phyloP scores from a whole-genome alignment of 2,113 vertebrate species.

The Dipodomys stephensi region DNA sequence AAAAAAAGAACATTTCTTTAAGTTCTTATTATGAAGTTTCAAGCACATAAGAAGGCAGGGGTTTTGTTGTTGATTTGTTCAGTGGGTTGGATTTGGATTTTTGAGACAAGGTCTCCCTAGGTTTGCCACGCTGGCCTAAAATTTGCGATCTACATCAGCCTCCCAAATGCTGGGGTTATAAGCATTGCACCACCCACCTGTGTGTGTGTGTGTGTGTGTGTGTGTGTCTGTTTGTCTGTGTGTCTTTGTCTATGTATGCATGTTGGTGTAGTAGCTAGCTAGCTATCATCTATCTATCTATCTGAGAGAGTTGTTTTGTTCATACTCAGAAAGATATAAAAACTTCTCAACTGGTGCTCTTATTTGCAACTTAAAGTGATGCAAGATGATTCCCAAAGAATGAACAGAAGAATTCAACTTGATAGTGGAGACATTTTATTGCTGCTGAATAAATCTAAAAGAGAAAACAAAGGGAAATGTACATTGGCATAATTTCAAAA shows the following conservation, averaged over 20 bases:
- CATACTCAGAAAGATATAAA: background rate
- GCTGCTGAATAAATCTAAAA: conserved; percentile 37
- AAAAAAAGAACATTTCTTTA: background rate
- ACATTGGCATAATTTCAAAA: background rate
- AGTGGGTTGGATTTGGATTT: no score
- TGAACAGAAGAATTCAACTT: conserved; percentile 2
- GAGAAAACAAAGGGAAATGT: conserved; percentile 46
- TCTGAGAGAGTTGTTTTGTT: background rate
- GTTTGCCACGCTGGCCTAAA: no score
- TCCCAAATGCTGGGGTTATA: no score
- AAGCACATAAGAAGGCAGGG: background rate
- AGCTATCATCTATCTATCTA: no score
- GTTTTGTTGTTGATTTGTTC: no score
- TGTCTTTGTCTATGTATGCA: no score
- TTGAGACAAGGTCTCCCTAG: no score
- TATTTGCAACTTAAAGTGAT: conserved; percentile 28
- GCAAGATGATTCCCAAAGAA: background rate
- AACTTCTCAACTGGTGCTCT: background rate
- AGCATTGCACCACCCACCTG: no score
- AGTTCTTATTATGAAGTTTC: background rate
- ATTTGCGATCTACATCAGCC: no score
- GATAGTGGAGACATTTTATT: background rate
- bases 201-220: no score
- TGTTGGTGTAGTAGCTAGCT: no score
- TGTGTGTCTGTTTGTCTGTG: no score